Evolutionary conservation across 2,113 vertebrate genomes (phyloP), one percentile per base, ranked within the genome.

Genomic region (Pachycephala philippinensis): DNA sequence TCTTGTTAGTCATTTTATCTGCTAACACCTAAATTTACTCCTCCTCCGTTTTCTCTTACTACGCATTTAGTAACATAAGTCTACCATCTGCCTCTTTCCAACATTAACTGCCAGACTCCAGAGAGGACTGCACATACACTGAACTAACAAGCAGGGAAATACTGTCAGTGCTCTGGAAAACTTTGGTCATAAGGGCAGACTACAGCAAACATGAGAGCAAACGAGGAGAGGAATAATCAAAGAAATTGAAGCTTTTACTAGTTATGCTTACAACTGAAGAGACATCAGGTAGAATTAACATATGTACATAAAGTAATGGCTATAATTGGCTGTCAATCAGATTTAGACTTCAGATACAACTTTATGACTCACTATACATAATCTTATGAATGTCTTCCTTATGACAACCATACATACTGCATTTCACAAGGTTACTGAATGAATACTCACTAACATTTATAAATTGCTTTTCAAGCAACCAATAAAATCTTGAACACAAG

Each of bases 11-110:
- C 61, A 90, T 53, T 96, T 95, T 72, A 84, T 71, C 60, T 68
- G n/a, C 61, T 42, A 75, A 65, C 72, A 56, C 50, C 53, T 75
- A 87, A 79, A 95, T 87, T 72, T 89, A 87, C 76, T 81, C 69
- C 85, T 89, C 68, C 84, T 70, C 64, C 2, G 6, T 82, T 71
- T 95, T 94, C 57, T 64, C 63, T 63, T 84, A 35, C 52, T 68
- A 53, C 15, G 12, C 72, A 92, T 81, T 68, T 81, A 96, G 84
- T 40, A 95, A 91, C 53, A 21, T 0, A 22, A 76, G 63, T 88
- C 82, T 94, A 91, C 90, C 89, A 95, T 91, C 82, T 88, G 89
- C 64, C 35, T 86, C 83, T 59, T 57, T 81, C 57, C 45, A 93
- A 37, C 77, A 64, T 35, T 49, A 89, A 76, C 74, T 49, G 85